Base-by-base conservation (phyloP, 2,113 vertebrate genomes). In the Sorex fumeus region DNA sequence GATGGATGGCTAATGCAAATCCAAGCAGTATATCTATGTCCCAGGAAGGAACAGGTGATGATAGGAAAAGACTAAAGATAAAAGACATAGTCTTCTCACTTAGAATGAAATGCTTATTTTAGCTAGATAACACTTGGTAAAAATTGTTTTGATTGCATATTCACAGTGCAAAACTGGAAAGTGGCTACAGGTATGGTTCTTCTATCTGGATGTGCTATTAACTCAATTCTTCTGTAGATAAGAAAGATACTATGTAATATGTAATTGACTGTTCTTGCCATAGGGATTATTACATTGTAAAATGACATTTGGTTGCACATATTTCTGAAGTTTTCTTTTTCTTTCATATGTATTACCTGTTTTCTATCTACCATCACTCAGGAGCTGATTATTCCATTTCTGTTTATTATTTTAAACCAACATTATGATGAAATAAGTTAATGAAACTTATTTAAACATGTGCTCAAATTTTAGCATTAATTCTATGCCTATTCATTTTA, bases 351-450 rank as follows among this genome's bases (percentile, higher is more conserved):
- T 81, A 3, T 62, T 85, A n/a, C 69, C 47, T 32, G 28, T 32
- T 19, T 62, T 5, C 25, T 60, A 6, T 60, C 57, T 60, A 60
- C 57, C 75, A 5, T 60, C 28, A 72, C 21, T 88, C 66, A 78
- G 27, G 9, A 67, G 12, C 32, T 60, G 21, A 66, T 16, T 80
- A 43, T 18, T 50, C 8, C 12, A 8, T 83, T 88, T 23, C 30
- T 81, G 12, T 92, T 70, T 80, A 5, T 85, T 47, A 40, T 81
- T 93, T 84, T 92, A 71, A 86, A 67, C 3, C 23, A 47, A 25
- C 21, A 18, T 84, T 92, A 6, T 87, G 27, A 90, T 84, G 74
- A 67, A 83, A 40, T 7, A 76, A 72, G 34, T 43, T 67, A 80
- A 67, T 57, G 15, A 74, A 78, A 8, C 0, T 77, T 88, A 1